Evolutionary conservation across 2,113 vertebrate genomes (phyloP), one percentile per base, ranked within the genome.

Genomic region (Terrapene triunguis): DNA sequence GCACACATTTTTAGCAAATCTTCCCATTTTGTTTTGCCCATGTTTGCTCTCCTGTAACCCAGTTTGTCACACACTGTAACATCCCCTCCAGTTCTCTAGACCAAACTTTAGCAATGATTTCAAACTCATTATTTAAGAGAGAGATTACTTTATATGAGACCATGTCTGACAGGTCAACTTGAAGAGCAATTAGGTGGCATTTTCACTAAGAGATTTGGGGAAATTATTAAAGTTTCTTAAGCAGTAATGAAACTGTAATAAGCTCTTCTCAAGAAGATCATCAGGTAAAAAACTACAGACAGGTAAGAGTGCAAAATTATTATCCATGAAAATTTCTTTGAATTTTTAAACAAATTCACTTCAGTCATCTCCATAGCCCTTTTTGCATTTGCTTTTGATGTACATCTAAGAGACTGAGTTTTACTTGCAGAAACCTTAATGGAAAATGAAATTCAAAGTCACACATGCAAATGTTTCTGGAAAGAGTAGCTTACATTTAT

Each of bases 21-120:
- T 48, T 72, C n/a, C 69, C 7, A 9, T 72, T 38, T 38, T 38
- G 69, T 72, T 72, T 72, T 72, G n/a, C 35, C 16, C 69, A 38
- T 21, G 32, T 38, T 72, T 72, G 35, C 65, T 44, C 72, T 76
- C 42, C 42, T 44, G 38, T 76, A 47, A 76, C 22, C 72, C 5
- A 25, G 10, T 4, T 76, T 1, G 6, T 76, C 10, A 44, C 11
- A 44, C 42, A 25, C 6, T 32, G 44, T 0, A 6, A 22, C n/a
- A 19, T 79, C 48, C 24, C 76, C 8, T 76, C 82, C 42, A 48
- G 35, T 91, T 38, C 65, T 21, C 57, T 74, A 53, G 47, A 48
- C 17, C 57, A 57, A 93, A 82, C 8, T 25, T 44, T 80, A 44
- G 42, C 22, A 87, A 38, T 62, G 27, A n/a, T 62, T 94, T 87